phyloP scores from a whole-genome alignment of 2,113 vertebrate genomes.

The Jacana jacana region DNA sequence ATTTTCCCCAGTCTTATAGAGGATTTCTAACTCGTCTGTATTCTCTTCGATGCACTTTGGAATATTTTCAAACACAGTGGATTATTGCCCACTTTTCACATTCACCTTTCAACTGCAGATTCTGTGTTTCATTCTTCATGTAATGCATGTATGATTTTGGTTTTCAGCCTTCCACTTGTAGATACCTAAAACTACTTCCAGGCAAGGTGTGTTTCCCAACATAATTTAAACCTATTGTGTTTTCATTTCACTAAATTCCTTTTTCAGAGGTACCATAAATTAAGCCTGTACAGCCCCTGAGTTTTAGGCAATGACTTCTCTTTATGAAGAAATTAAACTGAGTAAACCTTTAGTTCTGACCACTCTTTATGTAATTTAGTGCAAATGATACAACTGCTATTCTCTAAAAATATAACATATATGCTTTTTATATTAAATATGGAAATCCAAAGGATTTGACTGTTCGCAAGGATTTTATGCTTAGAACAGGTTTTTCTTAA shows the following conservation, averaged over 20 bases:
- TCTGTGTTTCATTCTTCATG: not conserved
- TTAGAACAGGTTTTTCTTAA: not conserved
- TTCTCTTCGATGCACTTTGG: not conserved
- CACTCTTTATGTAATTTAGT: not conserved
- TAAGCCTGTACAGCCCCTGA: not conserved
- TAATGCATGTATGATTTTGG: not conserved
- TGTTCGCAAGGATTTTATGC: not conserved
- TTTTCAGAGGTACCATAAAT: not conserved
- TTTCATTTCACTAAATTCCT: not conserved
- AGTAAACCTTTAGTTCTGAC: not conserved
- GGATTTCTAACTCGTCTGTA: not conserved
- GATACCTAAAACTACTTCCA: not conserved
- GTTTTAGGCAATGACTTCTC: not conserved
- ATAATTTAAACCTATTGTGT: not conserved
- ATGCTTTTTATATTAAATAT: not conserved
- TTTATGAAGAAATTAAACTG: not conserved
- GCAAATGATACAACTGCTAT: not conserved
- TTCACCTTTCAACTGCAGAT: not conserved
- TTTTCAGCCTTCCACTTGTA: not conserved
- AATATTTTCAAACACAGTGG: not conserved
- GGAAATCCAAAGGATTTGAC: not conserved
- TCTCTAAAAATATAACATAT: not conserved
- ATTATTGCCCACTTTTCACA: not conserved
- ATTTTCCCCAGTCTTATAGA: not conserved
- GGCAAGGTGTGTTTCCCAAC: not conserved